Evolutionary conservation across 1,140 invertebrate species (phyloP).

Genomic region (Neelides sp.): DNA sequence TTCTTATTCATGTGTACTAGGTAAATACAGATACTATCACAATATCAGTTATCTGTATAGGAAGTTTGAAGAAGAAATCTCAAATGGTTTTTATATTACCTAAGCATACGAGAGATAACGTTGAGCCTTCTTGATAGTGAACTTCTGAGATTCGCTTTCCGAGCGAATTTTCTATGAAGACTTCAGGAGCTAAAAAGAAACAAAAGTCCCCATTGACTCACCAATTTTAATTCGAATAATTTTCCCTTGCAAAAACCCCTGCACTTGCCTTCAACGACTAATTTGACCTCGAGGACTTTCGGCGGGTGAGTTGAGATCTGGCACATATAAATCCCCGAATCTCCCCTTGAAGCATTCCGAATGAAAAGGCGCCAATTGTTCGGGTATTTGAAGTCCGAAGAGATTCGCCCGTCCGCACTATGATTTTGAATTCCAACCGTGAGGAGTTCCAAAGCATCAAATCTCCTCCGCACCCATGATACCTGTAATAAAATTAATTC

Average conservation of each 20-base stretch:
- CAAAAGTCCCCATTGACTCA: background rate
- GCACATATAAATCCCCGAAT: conserved; percentile 68
- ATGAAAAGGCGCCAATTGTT: conserved; percentile 73
- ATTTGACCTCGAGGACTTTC: conserved; percentile 54
- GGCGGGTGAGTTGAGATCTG: conserved; percentile 76
- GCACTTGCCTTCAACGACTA: conserved; percentile 56
- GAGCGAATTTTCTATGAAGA: conserved; percentile 27
- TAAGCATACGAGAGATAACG: conserved; percentile 26
- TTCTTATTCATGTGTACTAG: too few species aligned
- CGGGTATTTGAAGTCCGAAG: conserved; percentile 44
- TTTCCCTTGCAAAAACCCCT: background rate
- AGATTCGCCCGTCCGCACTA: conserved; percentile 25
- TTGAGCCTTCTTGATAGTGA: conserved; percentile 30
- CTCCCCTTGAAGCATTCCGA: conserved; percentile 54
- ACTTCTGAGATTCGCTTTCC: conserved; percentile 27
- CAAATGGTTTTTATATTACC: too few species aligned
- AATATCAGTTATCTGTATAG: too few species aligned
- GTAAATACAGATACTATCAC: too few species aligned
- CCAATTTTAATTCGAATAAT: background rate
- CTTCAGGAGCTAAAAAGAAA: conserved; percentile 26
- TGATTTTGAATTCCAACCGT: conserved; percentile 27
- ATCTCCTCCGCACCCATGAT: conserved; percentile 28
- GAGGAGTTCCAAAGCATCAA: conserved; percentile 27
- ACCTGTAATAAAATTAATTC: conserved; percentile 19
- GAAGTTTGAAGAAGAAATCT: too few species aligned